Percentiles rank a stretch among this genome's conserved stretches.
These are phyloP conservation scores for Caenorhabditis inopinata DNA, from an alignment of 1,140 invertebrate genomes.

Conservation along the genomic window DNA sequence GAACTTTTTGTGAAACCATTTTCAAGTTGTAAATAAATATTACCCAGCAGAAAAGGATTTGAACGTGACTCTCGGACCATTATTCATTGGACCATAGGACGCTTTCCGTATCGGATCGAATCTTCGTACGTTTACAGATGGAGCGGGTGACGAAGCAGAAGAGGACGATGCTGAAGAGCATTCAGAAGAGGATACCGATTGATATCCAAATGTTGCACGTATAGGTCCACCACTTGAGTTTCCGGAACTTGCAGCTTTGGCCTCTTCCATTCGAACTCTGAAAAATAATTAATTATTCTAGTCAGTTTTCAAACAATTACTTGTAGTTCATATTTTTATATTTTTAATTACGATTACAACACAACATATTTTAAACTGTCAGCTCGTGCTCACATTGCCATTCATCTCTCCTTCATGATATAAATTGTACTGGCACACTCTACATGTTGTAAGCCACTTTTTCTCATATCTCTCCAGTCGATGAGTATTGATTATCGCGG, in stretches of 20 bases:
- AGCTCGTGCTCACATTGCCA: neutral
- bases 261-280: conserved; percentile 11
- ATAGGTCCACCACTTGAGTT: neutral
- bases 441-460: conserved; percentile 3
- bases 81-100: neutral
- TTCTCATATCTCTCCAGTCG: neutral
- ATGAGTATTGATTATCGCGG: conserved; percentile 26
- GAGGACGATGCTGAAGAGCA: conserved; percentile 3
- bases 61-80: neutral
- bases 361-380: conserved; percentile 10
- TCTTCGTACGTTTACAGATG: neutral
- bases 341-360: neutral
- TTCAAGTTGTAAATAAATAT: too few relatives aligned
- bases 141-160: conserved; percentile 6
- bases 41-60: neutral
- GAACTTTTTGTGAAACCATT: too few relatives aligned
- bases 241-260: neutral
- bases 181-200: neutral
- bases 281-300: neutral
- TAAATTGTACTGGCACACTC: conserved; percentile 17
- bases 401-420: conserved; percentile 18
- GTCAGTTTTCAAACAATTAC: neutral
- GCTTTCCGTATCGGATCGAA: conserved; percentile 5
- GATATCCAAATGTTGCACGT: neutral
- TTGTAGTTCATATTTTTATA: too few relatives aligned